Evolutionary conservation across 2,797 vertebrate species (phyloP).

Genomic region (Molossus alvarezi): DNA sequence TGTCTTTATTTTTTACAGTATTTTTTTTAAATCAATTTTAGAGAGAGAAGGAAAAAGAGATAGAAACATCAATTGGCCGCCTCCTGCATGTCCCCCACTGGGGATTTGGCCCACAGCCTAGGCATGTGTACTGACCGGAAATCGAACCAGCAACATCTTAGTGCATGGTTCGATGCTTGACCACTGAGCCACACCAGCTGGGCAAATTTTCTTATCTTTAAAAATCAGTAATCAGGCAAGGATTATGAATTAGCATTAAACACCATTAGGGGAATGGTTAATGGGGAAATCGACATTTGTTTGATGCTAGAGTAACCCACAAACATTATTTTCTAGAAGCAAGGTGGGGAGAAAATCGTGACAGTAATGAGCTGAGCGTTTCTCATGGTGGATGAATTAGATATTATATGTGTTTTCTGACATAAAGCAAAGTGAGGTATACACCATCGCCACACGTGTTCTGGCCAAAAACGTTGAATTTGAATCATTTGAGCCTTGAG

Average conservation of each 20-base stretch:
- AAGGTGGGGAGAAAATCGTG: neutral
- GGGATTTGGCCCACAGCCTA: no score
- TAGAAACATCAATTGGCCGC: no score
- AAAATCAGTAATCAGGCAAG: constrained; percentile 56
- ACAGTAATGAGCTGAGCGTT: neutral
- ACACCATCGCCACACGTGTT: neutral
- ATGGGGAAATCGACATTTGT: constrained; percentile 31
- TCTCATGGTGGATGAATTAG: neutral
- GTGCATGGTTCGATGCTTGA: no score
- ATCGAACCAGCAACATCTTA: no score
- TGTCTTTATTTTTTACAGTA: neutral
- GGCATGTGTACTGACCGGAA: no score
- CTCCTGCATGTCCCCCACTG: no score
- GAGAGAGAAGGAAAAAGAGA: no score
- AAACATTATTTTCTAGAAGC: constrained; percentile 67
- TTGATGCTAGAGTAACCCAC: constrained; percentile 20
- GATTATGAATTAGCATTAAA: constrained; percentile 46
- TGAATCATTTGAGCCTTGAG: constrained; percentile 10
- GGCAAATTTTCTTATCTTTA: constrained; percentile 52
- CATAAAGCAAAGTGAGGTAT: neutral
- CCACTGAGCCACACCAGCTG: no score
- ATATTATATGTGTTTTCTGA: neutral
- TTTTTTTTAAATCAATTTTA: no score
- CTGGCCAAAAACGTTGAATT: neutral
- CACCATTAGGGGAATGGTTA: constrained; percentile 8